Evolutionary conservation across 2,113 vertebrate species (phyloP), one percentile per base, ranked within the genome.

Genomic region (Leiothrix lutea): DNA sequence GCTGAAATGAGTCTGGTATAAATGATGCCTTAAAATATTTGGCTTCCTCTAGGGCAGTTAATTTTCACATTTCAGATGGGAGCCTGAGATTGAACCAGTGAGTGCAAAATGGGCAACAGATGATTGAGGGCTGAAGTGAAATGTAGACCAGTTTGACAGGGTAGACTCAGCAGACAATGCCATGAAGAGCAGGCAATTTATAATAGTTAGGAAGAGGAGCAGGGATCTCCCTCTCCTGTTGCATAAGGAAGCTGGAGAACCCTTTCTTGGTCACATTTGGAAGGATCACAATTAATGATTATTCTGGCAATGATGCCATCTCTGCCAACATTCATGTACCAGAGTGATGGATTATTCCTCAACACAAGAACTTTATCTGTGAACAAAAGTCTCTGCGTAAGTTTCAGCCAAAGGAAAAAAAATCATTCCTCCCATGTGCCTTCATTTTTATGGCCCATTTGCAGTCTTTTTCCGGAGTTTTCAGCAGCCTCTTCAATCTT

Each of bases 381-480:
- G 67, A 92, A 77, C 51, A 92, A 86, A 93, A 90, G 58, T 42
- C 56, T 73, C 10, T 42, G 64, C 48, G 5, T 54, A 77, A 51
- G 65, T 88, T 90, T 93, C 33, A 7, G 40, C 71, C 82, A 88
- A 93, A 92, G 73, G 61, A 12, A 93, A 91, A 42, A 88, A 69
- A 82, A 47, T 48, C 15, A 40, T 86, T 74, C 88, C 64, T 92
- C 88, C 67, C 79, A 81, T 16, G 40, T 93, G 56, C 80, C 64
- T 92, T 94, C 67, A 83, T 95, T 97, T 96, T 95, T 90, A 88
- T 96, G 88, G 92, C 60, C 74, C 81, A 91, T 96, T 96, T 95
- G 38, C 79, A 80, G 44, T 94, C 72, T 83, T 91, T 89, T 96
- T 92, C 90, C 20, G 13, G 74, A 90, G 82, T 96, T 96, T 93